Evolutionary conservation across 2,113 vertebrate genomes (phyloP).

Genomic region (Heterotis niloticus): DNA sequence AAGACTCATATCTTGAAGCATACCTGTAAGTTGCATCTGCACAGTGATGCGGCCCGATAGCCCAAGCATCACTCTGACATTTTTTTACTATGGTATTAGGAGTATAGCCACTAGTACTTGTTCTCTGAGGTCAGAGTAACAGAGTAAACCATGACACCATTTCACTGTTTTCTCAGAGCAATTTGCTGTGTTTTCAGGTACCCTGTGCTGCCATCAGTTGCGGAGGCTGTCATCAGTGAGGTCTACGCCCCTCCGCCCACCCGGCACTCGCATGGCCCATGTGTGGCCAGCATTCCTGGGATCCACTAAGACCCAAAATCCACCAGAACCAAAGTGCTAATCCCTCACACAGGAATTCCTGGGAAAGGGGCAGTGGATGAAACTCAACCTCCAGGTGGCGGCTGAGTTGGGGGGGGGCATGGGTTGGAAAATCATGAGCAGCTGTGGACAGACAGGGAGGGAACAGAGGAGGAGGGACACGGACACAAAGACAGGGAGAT

Average conservation of each 20-base stretch:
- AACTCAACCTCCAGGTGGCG: conserved; percentile 56
- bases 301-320: conserved; percentile 69
- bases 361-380: conserved; percentile 69
- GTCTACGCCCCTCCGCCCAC: neutral
- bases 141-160: too few species aligned
- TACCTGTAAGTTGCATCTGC: too few species aligned
- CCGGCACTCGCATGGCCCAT: conserved; percentile 46
- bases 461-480: neutral
- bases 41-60: too few species aligned
- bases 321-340: conserved; percentile 63
- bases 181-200: too few species aligned
- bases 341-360: conserved; percentile 68
- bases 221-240: too few species aligned
- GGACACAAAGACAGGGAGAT: neutral
- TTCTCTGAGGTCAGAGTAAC: too few species aligned
- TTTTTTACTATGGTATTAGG: too few species aligned
- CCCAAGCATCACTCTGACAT: too few species aligned
- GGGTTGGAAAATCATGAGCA: conserved; percentile 72
- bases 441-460: conserved; percentile 55
- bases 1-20: too few species aligned
- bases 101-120: too few species aligned
- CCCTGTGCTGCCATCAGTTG: neutral
- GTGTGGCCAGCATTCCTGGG: conserved; percentile 60
- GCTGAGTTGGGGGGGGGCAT: conserved; percentile 22
- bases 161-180: too few species aligned